Evolutionary conservation across 35 echinoderm and acorn worm genomes (phyloP), one percentile per base, ranked within the genome.

Genomic region (Lytechinus pictus): DNA sequence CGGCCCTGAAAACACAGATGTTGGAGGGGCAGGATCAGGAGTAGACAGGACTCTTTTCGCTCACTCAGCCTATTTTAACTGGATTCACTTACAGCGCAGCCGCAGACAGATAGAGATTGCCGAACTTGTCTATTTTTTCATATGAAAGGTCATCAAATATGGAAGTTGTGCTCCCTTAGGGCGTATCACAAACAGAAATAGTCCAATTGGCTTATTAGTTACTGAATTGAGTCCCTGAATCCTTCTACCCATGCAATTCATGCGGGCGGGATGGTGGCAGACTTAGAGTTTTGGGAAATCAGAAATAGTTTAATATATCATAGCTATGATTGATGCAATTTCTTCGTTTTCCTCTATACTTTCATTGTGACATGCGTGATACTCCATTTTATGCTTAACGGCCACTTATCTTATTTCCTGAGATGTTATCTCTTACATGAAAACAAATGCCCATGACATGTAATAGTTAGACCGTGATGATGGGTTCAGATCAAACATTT

Each of bases 71-170:
- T 27, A 93, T 55, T 93, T 93, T 93, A 13, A 4, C 88, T 14
- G 16, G 52, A 54, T 52, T 54, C 88, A 14, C 88, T 11, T 21
- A 44, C 88, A 44, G 29, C 88, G 52, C 88, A 52, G 88, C 29
- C 88, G 13, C 88, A 52, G 88, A 90, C 88, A 44, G 28, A 90
- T 54, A 44, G 29, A 90, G 88, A 52, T 44, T 44, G 33, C 52
- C 5, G 28, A 90, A 52, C 88, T 90, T 90, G 88, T 90, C 88
- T 54, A 44, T 44, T 44, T 90, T 90, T 54, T 54, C 28, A 90
- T 90, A 90, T 90, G 28, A 90, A 90, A 90, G 88, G 88, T 90
- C 88, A 90, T 90, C 88, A 90, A 90, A 90, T 90, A 90, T 90
- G 66, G 66, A 79, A 79, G 66, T 24, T 79, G 66, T 79, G 66